Percentiles rank a stretch among this genome's conserved stretches.
Conservation (phyloP, 2,113 vertebrate species). For the Xiphias gladius region DNA sequence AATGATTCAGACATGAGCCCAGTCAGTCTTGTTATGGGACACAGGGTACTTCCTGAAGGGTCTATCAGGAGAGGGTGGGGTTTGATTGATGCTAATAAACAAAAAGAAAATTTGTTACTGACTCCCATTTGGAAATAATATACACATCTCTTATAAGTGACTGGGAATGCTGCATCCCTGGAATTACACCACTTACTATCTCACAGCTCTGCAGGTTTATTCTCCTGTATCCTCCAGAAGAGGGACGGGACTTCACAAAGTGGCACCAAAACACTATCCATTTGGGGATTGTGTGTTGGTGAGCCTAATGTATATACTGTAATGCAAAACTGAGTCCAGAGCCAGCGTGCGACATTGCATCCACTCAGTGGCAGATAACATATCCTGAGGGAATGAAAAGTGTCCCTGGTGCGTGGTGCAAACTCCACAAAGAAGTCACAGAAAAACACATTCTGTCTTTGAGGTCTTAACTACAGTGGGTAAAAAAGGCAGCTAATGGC, state of each 20-base stretch:
- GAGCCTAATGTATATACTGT: background rate
- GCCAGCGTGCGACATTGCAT: slow-evolving; percentile 19
- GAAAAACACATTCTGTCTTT: slow-evolving; percentile 4
- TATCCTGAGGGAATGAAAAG: slow-evolving; percentile 44
- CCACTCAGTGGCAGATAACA: background rate
- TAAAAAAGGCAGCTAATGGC: background rate
- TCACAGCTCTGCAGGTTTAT: slow-evolving; percentile 4
- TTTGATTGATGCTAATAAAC: slow-evolving; percentile 39
- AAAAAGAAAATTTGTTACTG: slow-evolving; percentile 25
- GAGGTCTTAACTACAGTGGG: background rate
- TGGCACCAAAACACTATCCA: background rate
- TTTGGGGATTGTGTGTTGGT: background rate
- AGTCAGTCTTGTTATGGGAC: slow-evolving; percentile 10
- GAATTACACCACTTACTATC: background rate
- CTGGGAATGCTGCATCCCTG: background rate
- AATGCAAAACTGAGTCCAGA: background rate
- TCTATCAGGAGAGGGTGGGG: slow-evolving; percentile 13
- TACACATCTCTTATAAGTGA: slow-evolving; percentile 22
- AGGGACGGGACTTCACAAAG: slow-evolving; percentile 6
- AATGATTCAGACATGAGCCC: slow-evolving; percentile 42
- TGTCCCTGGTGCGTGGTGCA: slow-evolving; percentile 16
- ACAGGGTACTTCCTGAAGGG: slow-evolving; percentile 21
- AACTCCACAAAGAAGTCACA: slow-evolving; percentile 1
- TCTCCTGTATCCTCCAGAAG: background rate
- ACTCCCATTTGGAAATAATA: slow-evolving; percentile 15